Evolutionary conservation across 2,113 vertebrate species (phyloP).

Genomic region (Amphiprion ocellaris): DNA sequence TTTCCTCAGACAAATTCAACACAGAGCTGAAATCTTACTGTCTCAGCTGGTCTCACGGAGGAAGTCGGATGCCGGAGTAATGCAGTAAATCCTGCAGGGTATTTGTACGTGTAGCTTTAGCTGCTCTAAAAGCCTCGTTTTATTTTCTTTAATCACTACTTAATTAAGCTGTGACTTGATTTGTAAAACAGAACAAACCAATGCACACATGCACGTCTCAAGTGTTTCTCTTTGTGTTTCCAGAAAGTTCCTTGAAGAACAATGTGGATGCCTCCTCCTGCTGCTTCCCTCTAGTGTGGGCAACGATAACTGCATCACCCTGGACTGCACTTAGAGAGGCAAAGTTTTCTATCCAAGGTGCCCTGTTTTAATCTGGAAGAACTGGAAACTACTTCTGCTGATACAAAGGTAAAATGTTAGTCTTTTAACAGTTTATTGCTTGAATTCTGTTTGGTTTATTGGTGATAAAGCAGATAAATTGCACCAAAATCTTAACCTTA

Average conservation of each 20-base stretch:
- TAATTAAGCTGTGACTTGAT: slow-evolving; percentile 11
- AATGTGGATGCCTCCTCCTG: slow-evolving; percentile 3
- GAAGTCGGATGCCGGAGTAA: slow-evolving; percentile 20
- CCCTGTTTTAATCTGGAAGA: neutral
- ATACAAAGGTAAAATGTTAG: neutral
- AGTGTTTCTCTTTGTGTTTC: slow-evolving; percentile 20
- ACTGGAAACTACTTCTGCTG: neutral
- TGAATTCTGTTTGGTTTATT: neutral
- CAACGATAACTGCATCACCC: slow-evolving; percentile 28
- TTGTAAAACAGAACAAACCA: neutral
- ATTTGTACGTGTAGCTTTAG: slow-evolving; percentile 12
- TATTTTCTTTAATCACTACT: neutral
- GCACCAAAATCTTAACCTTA: neutral
- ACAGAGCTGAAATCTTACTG: neutral
- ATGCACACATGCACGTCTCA: neutral
- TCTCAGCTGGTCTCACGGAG: slow-evolving; percentile 31
- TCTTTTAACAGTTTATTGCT: too few relatives aligned
- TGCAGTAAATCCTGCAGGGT: slow-evolving; percentile 23
- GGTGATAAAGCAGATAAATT: neutral
- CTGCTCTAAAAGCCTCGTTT: slow-evolving; percentile 9
- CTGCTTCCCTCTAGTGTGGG: slow-evolving; percentile 64
- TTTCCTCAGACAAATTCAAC: slow-evolving; percentile 3
- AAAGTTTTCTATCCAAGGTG: neutral
- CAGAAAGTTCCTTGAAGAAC: slow-evolving; percentile 48
- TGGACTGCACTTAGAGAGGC: neutral